Percentiles rank a stretch among this genome's conserved stretches.
Conservation (phyloP, 2,888 invertebrate species). For the Phragmatobia fuliginosa region DNA sequence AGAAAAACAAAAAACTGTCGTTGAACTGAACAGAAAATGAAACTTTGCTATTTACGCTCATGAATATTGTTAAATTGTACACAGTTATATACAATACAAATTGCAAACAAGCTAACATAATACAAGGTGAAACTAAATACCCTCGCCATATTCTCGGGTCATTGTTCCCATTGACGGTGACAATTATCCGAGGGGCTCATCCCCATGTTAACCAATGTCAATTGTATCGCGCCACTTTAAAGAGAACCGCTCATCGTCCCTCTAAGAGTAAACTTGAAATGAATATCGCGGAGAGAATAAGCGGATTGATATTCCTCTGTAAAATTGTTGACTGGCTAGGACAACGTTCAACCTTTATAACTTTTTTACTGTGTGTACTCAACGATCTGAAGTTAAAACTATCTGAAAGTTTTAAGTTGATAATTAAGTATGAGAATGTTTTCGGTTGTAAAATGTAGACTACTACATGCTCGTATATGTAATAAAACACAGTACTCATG, state of each 20-base stretch:
- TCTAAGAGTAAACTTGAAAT: constrained; percentile 21
- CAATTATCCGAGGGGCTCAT: constrained; percentile 68
- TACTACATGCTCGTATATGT: neutral
- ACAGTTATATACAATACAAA: constrained; percentile 23
- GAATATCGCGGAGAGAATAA: constrained; percentile 7
- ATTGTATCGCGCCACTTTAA: constrained; percentile 47
- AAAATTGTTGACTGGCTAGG: constrained; percentile 44
- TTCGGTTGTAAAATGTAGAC: constrained; percentile 4
- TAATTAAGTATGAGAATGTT: constrained; percentile 25
- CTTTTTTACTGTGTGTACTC: constrained; percentile 57
- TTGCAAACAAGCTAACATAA: constrained; percentile 35
- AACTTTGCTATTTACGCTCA: neutral
- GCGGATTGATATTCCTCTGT: constrained; percentile 19
- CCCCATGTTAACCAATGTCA: constrained; percentile 57
- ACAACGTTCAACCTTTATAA: constrained; percentile 57
- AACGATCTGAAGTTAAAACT: constrained; percentile 49
- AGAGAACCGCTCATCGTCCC: constrained; percentile 38
- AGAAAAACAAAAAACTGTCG: neutral
- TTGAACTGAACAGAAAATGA: neutral
- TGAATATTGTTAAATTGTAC: constrained; percentile 10
- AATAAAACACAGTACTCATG: constrained; percentile 1
- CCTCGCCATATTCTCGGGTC: constrained; percentile 61
- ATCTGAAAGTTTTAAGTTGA: constrained; percentile 30
- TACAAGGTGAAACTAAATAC: constrained; percentile 37
- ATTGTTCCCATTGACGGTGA: constrained; percentile 64